phyloP scores from a whole-genome alignment of 23 tunicate genomes.

The Diplosoma virens region DNA sequence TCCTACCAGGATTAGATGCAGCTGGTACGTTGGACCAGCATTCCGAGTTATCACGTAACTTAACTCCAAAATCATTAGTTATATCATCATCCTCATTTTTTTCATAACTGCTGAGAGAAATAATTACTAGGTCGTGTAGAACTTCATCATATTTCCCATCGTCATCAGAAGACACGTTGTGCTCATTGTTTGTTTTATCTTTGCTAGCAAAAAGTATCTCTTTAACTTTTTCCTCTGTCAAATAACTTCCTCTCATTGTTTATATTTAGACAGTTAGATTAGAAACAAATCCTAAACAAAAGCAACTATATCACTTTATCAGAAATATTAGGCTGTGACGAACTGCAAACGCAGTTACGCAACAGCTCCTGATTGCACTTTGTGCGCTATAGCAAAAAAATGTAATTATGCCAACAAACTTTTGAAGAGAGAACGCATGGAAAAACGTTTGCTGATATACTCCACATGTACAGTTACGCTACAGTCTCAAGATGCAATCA shows the following conservation, averaged over 20 bases:
- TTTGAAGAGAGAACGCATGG: background rate
- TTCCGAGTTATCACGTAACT: background rate
- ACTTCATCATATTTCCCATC: background rate
- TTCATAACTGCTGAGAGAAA: background rate
- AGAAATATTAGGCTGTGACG: background rate
- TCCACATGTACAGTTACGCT: background rate
- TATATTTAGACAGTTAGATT: background rate
- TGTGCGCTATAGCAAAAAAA: background rate
- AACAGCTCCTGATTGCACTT: background rate
- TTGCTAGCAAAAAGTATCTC: background rate
- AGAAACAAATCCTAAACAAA: background rate
- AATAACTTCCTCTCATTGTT: background rate
- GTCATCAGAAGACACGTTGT: background rate
- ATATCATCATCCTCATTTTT: background rate
- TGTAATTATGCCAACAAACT: background rate
- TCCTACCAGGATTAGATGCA: background rate
- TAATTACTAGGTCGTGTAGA: background rate
- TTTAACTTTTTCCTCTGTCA: background rate
- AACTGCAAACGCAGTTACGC: background rate
- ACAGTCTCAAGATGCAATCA: no score
- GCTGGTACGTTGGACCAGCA: background rate
- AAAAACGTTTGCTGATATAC: background rate
- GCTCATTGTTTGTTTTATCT: background rate
- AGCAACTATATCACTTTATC: background rate
- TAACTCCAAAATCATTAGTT: background rate